Percentiles rank a stretch among this genome's conserved stretches.
Evolutionary conservation across 2,797 vertebrate species (phyloP).

Genomic region (Perdix hodgsoniae): DNA sequence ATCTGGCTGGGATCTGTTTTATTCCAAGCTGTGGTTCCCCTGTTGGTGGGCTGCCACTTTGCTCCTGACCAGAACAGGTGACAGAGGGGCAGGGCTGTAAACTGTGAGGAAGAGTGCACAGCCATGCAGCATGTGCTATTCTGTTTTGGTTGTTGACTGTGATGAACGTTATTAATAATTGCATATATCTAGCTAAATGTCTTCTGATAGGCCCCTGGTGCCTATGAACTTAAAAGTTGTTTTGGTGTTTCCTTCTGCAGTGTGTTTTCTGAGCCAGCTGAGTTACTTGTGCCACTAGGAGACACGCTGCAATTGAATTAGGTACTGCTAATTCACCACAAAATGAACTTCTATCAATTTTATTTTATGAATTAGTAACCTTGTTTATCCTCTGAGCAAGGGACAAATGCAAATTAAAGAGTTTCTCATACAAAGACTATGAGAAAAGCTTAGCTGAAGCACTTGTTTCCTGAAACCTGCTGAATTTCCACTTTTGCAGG

Average conservation of each 20-base stretch:
- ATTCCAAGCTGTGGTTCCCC: background rate
- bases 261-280: background rate
- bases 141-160: background rate
- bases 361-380: background rate
- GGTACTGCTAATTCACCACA: background rate
- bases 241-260: background rate
- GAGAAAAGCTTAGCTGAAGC: background rate
- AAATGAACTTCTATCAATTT: background rate
- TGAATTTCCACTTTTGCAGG: background rate
- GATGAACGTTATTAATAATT: background rate
- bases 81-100: background rate
- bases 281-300: background rate
- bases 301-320: accelerated
- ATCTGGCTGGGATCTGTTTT: background rate
- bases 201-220: background rate
- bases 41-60: background rate
- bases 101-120: too few species aligned
- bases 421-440: accelerated
- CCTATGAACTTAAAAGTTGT: background rate
- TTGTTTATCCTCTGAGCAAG: background rate
- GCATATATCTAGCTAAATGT: background rate
- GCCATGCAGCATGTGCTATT: accelerated
- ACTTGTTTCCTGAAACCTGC: background rate
- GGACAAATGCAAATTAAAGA: background rate
- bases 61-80: background rate